Conservation (phyloP, 2,797 vertebrate species). For the Loris lydekkerianus region DNA sequence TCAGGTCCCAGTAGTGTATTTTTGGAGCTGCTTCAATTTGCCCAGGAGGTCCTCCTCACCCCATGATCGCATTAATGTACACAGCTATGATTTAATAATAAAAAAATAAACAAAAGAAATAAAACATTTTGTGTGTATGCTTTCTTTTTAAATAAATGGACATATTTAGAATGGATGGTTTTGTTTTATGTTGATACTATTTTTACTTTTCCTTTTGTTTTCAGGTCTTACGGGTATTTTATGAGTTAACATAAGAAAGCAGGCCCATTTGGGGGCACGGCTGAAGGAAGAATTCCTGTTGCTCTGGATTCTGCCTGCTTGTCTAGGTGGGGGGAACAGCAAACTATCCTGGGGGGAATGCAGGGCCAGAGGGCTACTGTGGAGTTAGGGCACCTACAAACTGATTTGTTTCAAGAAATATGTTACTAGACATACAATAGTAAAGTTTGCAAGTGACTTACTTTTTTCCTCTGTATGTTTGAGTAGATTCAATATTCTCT, state of each 20-base stretch:
- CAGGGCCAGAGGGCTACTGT: fast-evolving
- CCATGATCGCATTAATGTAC: no score
- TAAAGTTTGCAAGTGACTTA: background rate
- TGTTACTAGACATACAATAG: background rate
- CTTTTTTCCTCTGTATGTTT: background rate
- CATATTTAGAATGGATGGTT: background rate
- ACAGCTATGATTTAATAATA: no score
- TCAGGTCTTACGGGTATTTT: background rate
- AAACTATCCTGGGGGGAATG: background rate
- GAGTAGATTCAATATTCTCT: background rate
- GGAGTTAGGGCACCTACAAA: background rate
- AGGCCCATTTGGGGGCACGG: background rate
- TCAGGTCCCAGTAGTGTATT: no score
- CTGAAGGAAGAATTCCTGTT: background rate
- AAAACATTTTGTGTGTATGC: background rate
- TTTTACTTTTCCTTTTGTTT: conserved; percentile 10
- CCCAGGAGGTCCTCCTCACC: no score
- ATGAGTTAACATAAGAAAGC: background rate
- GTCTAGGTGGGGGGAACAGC: background rate
- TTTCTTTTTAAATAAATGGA: conserved; percentile 9
- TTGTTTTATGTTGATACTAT: background rate
- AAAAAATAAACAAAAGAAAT: background rate
- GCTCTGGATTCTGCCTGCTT: background rate
- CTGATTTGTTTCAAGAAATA: background rate
- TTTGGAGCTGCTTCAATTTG: no score